Base-by-base conservation (phyloP, 2,888 invertebrate genomes). In the Agrochola lychnidis region DNA sequence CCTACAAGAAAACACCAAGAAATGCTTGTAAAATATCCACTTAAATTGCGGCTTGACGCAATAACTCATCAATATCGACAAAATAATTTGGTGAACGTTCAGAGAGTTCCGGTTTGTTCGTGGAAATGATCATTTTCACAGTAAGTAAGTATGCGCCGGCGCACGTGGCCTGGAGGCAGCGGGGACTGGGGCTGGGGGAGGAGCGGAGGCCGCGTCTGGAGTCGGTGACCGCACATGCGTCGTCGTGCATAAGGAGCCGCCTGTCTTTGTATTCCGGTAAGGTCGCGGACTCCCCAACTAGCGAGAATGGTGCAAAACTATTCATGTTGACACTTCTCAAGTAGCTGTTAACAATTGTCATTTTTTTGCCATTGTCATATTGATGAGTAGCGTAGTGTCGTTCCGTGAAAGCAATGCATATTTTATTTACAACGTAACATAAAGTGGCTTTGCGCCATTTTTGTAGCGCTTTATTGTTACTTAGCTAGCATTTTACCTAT, bases 121-220 rank as follows among this genome's bases (percentile, higher is more conserved):
- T 94, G 93, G 96, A 95, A 96, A 96, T 94, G 93, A 78, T 92
- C 92, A 94, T 95, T 95, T 96, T 95, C 94, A 94, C 94, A 90
- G 92, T 92, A 93, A 90, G 92, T 92, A 93, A 85, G 89, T 93
- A 93, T 92, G 93, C 91, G 91, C 87, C 79, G 80, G 87, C 92
- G 92, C 93, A 92, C 93, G 94, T 93, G 93, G 91, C 88, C 85
- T 86, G 90, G 84, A 86, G 88, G 88, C 89, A 87, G 78, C 64
- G 62, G 87, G 87, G 84, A 84, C 16, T 22, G 19, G 84, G 80
- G 80, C 85, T 81, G 84, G 88, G 40, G 76, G 79, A 75, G 85
- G 83, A 86, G 76, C 82, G 78, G 79, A 81, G 87, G 81, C 83
- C 85, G 83, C 72, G 82, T 78, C 88, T 83, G 93, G 94, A 94